Base-by-base conservation (phyloP, 1,140 invertebrate genomes). In the Drosophila sulfurigaster region DNA sequence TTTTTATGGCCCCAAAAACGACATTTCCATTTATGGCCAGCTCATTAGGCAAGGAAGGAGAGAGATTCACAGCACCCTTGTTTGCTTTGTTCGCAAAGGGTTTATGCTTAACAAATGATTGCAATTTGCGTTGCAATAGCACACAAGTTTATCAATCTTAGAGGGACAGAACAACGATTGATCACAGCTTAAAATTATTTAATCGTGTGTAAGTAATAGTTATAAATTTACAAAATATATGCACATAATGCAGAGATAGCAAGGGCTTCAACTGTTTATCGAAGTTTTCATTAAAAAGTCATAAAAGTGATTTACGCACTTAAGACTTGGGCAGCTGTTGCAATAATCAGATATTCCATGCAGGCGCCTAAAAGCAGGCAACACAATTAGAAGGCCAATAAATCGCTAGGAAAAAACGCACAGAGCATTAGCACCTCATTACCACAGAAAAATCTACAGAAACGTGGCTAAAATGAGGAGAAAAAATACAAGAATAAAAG, bases 151-250 rank as follows among this genome's bases (percentile, higher is more conserved):
- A 74, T 58, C 67, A 45, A 68, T 49, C 46, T 45, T 49, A 20
- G 45, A 10, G 20, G 20, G 38, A 1, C 2, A 13, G 7, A 41
- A 16, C 11, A n/a, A 10, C 41, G 13, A 59, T 70, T 59, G 59
- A 71, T 72, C 46, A 51, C 25, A 16, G 46, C 25, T n/a, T 58
- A 56, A 65, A 68, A 85, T 78, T 69, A 79, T 76, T 89, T 81
- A 89, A 89, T 89, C 85, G 85, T 79, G 78, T 67, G 85, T 85
- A 77, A 89, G 60, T 79, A 89, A 89, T 83, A 88, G 78, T 85
- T 88, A 89, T 89, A 89, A 76, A 89, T 88, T 72, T 81, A 25
- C 70, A 73, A 25, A 25, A 77, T 75, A 62, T 43, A 68, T 73
- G 52, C 49, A 38, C 56, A 65, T 59, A 60, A 54, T 70, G 64